Evolutionary conservation across 2,888 invertebrate species (phyloP), one percentile per base, ranked within the genome.

Genomic region (Pachydiplax longipennis): DNA sequence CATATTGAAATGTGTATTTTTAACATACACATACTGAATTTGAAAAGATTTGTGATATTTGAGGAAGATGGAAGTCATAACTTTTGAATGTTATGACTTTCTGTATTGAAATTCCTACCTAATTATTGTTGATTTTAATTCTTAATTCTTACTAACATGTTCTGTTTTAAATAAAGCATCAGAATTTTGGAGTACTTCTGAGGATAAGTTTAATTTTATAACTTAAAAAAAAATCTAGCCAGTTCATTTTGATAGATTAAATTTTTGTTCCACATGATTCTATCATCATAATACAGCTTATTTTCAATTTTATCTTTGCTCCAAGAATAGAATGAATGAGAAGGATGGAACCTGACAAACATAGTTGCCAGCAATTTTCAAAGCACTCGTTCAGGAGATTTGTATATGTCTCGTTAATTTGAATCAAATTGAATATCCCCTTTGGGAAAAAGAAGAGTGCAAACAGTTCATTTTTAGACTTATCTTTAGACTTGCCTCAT

Each of bases 41-140:
- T 83, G 53, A 83, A 82, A 83, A 83, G 35, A 83, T 83, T 83
- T 83, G 83, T 83, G 83, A 83, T 83, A 83, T 58, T 58, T 83
- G 83, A 83, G 31, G 25, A 35, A 58, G 53, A 82, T 82, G 35
- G 35, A 83, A 83, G 53, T 65, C n/a, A n/a, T n/a, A 1, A 65
- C 65, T 65, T 65, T 65, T 65, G n/a, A 22, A 65, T 65, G 65
- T 65, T 65, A n/a, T 22, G 18, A 65, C 22, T n/a, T 6, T 18
- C 22, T 65, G n/a, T 65, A 65, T n/a, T n/a, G 18, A 65, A 65
- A 65, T 65, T 65, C 18, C 65, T 65, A 5, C 18, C 3, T 18
- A 65, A 65, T 65, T 5, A 65, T 65, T 65, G 22, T 65, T 65
- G n/a, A 5, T 61, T 61, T 10, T 53, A 5, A 5, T 18, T 65